phyloP scores from a whole-genome alignment of 2,888 invertebrate species.

The Meteorus colon region DNA sequence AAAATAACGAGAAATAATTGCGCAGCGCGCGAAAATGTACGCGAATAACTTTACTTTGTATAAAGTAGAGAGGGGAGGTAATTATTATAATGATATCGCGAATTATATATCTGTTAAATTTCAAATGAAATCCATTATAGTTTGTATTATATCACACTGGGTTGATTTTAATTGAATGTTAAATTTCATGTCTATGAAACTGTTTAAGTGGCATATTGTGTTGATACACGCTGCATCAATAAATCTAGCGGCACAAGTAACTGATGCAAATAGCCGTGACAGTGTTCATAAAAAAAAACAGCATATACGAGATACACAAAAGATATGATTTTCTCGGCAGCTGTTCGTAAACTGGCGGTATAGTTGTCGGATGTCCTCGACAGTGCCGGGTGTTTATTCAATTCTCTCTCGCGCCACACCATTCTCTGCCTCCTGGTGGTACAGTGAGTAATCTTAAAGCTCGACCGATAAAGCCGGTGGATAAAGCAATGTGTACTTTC shows the following conservation, averaged over 20 bases:
- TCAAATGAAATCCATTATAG: no score
- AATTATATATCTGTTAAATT: neutral
- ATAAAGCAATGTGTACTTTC: neutral
- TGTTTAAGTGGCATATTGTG: neutral
- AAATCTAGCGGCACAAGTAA: neutral
- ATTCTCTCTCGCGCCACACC: constrained; percentile 39
- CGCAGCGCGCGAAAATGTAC: neutral
- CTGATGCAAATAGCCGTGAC: neutral
- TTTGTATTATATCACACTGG: no score
- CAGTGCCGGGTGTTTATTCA: constrained; percentile 38
- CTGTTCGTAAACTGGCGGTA: constrained; percentile 60
- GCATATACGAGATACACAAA: constrained; percentile 8
- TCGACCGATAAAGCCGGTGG: neutral
- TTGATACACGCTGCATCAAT: neutral
- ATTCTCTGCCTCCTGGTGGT: constrained; percentile 32
- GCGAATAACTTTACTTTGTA: neutral
- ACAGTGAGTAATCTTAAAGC: neutral
- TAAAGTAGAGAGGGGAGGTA: neutral
- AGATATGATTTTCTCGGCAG: constrained; percentile 52
- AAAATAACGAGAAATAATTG: neutral
- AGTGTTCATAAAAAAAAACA: neutral
- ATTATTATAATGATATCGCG: neutral
- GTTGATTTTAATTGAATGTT: no score
- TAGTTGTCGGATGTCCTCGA: constrained; percentile 50
- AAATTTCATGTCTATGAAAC: no score